Base-by-base conservation (phyloP, 1,140 invertebrate genomes). In the Periplaneta americana region DNA sequence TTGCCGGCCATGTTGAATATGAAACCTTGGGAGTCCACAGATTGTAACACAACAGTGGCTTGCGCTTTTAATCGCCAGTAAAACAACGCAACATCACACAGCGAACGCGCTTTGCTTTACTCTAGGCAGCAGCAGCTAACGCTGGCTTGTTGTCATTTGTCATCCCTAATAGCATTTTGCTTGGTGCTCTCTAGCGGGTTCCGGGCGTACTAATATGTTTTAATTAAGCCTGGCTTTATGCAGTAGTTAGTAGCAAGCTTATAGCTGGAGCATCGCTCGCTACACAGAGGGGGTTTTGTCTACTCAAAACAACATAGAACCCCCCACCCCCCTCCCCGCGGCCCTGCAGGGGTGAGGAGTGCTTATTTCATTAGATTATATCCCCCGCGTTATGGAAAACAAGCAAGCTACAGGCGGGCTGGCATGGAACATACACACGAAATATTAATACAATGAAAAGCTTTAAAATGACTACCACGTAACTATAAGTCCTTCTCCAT, bases 211-310 rank as follows among this genome's bases (percentile, higher is more conserved):
- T 81, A 81, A 81, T 81, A 81, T 81, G 80, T 81, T 81, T 81
- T 81, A 81, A 81, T 81, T 81, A 81, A 81, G 80, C 80, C 35
- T 34, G 80, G 80, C 80, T 81, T 81, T 77, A 81, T 81, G 80
- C 80, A 81, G 80, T 81, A 81, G 80, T 81, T 81, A 81, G 80
- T 76, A 80, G 80, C 80, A 34, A 75, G 80, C 80, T 80, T 80
- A 80, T 57, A 75, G 48, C 48, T 28, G 48, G n/a, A 66, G 48
- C 32, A 80, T 74, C 57, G 13, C 80, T 32, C 11, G 80, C 35
- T 5, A 32, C 57, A 74, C 39, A 37, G 79, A 80, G 36, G 48
- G 37, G 80, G 37, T 48, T 74, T 31, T 74, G 80, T 15, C 32
- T 37, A 48, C 80, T 80, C 80, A 74, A 80, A 80, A 80, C 80